Evolutionary conservation across 1,140 invertebrate genomes (phyloP).

Genomic region (Pantala flavescens): DNA sequence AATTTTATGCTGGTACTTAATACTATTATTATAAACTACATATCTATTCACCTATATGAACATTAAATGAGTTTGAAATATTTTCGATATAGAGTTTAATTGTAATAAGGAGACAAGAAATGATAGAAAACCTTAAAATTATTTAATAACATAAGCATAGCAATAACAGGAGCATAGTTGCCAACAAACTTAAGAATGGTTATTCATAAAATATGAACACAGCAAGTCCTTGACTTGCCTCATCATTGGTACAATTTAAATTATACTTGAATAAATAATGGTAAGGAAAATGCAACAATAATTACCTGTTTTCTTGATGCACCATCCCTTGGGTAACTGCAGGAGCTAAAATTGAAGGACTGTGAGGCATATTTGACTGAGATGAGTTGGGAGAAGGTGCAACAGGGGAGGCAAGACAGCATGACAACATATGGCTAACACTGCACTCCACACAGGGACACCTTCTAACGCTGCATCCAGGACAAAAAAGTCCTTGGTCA

Average conservation of each 20-base stretch:
- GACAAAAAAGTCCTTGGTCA: slow-evolving; percentile 17
- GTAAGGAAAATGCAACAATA: background rate
- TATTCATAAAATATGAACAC: background rate
- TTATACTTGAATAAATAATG: background rate
- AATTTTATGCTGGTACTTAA: no score
- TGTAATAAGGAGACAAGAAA: no score
- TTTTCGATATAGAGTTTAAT: no score
- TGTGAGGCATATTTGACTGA: background rate
- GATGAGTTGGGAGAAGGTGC: background rate
- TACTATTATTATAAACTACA: no score
- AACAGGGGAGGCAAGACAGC: slow-evolving; percentile 15
- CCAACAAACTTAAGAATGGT: no score
- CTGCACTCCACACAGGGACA: slow-evolving; percentile 27
- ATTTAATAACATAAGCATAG: no score
- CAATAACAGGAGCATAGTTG: no score
- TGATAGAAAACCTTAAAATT: no score
- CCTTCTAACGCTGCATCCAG: slow-evolving; percentile 20
- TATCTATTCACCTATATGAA: no score
- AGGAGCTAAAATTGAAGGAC: background rate
- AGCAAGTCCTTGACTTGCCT: background rate
- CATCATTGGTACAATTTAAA: background rate
- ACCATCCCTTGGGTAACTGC: background rate
- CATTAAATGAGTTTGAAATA: no score
- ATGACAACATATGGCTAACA: slow-evolving; percentile 23
- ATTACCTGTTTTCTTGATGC: background rate